Conservation (phyloP, 1,140 invertebrate species). For the Trachymyrmex cornetzi region DNA sequence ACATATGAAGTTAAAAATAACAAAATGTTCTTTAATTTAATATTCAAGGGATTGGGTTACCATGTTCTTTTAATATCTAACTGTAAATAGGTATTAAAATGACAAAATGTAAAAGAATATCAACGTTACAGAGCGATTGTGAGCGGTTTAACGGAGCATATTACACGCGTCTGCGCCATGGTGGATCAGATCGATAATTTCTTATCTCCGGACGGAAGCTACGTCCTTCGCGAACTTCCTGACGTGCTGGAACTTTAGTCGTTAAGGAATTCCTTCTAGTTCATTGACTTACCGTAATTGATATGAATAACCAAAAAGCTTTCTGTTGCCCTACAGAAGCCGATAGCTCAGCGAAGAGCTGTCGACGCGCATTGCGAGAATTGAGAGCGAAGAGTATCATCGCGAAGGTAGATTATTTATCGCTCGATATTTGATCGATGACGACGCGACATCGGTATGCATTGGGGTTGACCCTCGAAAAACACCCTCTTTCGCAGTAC, state of each 20-base stretch:
- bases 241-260: conserved; percentile 70
- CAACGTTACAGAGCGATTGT: conserved; percentile 1
- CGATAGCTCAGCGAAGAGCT: not conserved
- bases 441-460: conserved; percentile 68
- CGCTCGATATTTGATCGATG: conserved; percentile 63
- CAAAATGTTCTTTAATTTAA: too few species aligned
- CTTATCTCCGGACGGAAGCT: conserved; percentile 60
- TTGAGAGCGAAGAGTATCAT: not conserved
- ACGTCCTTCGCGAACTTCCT: conserved; percentile 39
- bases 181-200: conserved; percentile 66
- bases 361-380: conserved; percentile 11
- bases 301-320: conserved; percentile 70
- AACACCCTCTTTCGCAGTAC: conserved; percentile 56
- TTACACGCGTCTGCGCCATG: conserved; percentile 48
- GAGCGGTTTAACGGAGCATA: conserved; percentile 56
- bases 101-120: not conserved
- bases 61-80: too few species aligned
- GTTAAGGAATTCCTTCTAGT: conserved; percentile 70
- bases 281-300: conserved; percentile 75
- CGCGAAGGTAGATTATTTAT: conserved; percentile 34
- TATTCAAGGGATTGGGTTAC: too few species aligned
- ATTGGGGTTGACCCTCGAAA: conserved; percentile 67
- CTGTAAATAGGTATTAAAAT: conserved; percentile 16
- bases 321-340: not conserved
- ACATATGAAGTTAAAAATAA: too few species aligned